phyloP scores from a whole-genome alignment of 2,113 vertebrate species.

The Sander vitreus region DNA sequence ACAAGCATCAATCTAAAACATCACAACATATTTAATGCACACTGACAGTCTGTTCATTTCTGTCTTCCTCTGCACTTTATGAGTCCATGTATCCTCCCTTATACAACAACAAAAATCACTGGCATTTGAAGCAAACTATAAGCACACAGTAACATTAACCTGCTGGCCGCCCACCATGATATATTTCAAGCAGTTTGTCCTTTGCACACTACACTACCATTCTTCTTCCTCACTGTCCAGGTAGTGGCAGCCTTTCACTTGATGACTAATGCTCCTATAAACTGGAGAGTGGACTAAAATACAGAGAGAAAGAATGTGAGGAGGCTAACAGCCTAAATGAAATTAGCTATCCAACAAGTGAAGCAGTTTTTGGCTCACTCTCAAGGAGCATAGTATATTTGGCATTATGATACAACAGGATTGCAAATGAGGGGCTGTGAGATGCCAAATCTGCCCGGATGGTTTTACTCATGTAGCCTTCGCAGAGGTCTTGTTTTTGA shows the following conservation, averaged over 20 bases:
- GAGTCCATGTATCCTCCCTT: background rate
- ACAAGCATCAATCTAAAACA: slow-evolving; percentile 20
- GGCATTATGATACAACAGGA: slow-evolving; percentile 12
- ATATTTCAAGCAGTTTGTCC: slow-evolving; percentile 41
- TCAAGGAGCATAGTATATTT: slow-evolving; percentile 28
- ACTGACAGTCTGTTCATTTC: slow-evolving; percentile 22
- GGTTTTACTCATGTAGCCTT: slow-evolving; percentile 28
- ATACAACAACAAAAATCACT: background rate
- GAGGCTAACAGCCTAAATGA: slow-evolving; percentile 47
- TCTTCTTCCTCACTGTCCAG: slow-evolving; percentile 26
- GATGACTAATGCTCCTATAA: slow-evolving; percentile 63
- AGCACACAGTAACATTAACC: slow-evolving; percentile 13
- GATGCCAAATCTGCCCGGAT: slow-evolving; percentile 37
- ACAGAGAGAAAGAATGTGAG: slow-evolving; percentile 37
- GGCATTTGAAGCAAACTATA: background rate
- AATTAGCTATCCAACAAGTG: slow-evolving; percentile 57
- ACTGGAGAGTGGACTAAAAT: slow-evolving; percentile 43
- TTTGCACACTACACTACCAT: slow-evolving; percentile 6
- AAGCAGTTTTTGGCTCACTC: slow-evolving; percentile 48
- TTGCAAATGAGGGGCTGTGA: slow-evolving; percentile 18
- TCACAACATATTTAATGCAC: slow-evolving; percentile 7
- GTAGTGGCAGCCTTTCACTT: slow-evolving; percentile 38
- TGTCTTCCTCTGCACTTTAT: slow-evolving; percentile 1
- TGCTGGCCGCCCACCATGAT: slow-evolving; percentile 3
- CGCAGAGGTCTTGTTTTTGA: slow-evolving; percentile 23